Evolutionary conservation across 2,797 vertebrate species (phyloP), one percentile per base, ranked within the genome.

Genomic region (Chrysolophus pictus): DNA sequence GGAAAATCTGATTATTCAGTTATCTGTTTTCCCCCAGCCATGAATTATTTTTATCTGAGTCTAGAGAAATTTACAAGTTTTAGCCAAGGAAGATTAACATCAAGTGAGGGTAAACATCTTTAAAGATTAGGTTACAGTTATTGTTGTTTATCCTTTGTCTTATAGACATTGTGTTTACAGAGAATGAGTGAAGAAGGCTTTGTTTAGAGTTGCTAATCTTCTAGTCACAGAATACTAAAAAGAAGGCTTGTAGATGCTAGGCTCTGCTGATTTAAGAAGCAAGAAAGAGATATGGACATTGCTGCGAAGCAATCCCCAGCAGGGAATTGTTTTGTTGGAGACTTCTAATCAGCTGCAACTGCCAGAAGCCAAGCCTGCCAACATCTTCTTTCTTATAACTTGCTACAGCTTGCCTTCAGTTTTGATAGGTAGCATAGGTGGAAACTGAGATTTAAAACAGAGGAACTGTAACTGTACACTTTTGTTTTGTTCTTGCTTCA

Each of bases 131-230:
- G 21, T 65, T 39, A 44, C 65, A 14, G 33, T 63, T 65, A 19
- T 17, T 63, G 15, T 68, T 84, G 39, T 74, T 88, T 58, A 23
- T 89, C 31, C 53, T 83, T 83, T 71, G 15, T 91, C 42, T 80
- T 92, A 29, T 41, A 64, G 69, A 9, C 44, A 18, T 14, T 23
- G 11, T 65, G 37, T 90, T 74, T 72, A 88, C 80, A 73, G 73
- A 91, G 59, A 75, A 14, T 39, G 37, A 89, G 75, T 88, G 83
- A 85, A 80, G 74, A 62, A 81, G 90, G 42, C 70, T 75, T 8
- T 65, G 51, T 65, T 80, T 75, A 69, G 33, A 78, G 63, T 35
- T 86, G 77, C 83, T 94, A 78, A 95, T 85, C 84, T 92, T 31
- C 73, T 80, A 28, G 47, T 89, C 49, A 9, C 60, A 47, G 75